Evolutionary conservation across 1,140 invertebrate genomes (phyloP).

Genomic region (Gonatopus flavifemur): DNA sequence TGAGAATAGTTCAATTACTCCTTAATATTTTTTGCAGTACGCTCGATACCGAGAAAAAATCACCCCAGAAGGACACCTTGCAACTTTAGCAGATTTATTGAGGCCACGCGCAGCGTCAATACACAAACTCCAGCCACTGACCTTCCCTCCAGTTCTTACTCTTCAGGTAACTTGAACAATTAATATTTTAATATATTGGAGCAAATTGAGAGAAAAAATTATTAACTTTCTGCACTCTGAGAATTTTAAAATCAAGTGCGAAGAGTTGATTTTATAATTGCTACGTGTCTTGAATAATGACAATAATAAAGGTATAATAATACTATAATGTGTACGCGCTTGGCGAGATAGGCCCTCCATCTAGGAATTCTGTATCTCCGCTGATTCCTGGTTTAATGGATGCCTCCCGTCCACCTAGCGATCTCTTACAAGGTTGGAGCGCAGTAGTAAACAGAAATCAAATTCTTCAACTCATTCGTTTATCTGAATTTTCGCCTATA

Average conservation of each 20-base stretch:
- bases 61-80: conserved; percentile 83
- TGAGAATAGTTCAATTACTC: background rate
- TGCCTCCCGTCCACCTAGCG: conserved; percentile 62
- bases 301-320: too few relatives aligned
- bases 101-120: conserved; percentile 73
- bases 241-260: too few relatives aligned
- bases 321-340: conserved; percentile 45
- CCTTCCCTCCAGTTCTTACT: conserved; percentile 60
- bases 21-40: conserved; percentile 34
- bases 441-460: too few relatives aligned
- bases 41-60: conserved; percentile 57
- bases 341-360: conserved; percentile 59
- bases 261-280: too few relatives aligned
- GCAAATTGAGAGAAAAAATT: too few relatives aligned
- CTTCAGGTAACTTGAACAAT: conserved; percentile 56
- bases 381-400: conserved; percentile 62
- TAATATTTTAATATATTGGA: conserved; percentile 12
- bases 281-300: too few relatives aligned
- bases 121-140: conserved; percentile 76
- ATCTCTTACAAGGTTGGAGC: conserved; percentile 58
- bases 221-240: too few relatives aligned
- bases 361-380: conserved; percentile 63
- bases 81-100: conserved; percentile 76
- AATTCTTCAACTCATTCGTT: too few relatives aligned
- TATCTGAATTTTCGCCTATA: too few relatives aligned